Base-by-base conservation (phyloP, 2,888 invertebrate species). In the Apodemia duryi region DNA sequence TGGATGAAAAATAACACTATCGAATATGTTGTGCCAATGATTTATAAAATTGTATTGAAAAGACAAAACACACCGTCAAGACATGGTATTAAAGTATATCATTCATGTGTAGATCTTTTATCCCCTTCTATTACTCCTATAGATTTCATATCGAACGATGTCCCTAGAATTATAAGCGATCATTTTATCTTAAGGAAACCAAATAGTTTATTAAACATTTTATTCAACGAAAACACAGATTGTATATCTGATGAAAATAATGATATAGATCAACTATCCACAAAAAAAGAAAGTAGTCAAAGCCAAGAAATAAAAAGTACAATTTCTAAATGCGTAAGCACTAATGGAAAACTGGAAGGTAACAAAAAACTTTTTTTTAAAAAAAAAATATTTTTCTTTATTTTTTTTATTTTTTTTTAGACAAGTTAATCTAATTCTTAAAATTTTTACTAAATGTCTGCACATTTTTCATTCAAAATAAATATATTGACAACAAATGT, bases 41-140 rank as follows among this genome's bases (percentile, higher is more conserved):
- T 80, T 1, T 85, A 88, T 66, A 88, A 82, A 74, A 83, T 91
- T 29, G 77, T 85, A 69, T 63, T 91, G 0, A 85, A 76, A 71
- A 88, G 82, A 72, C 70, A 71, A 13, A 62, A 71, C 29, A 54
- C 28, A 54, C 54, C 29, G 29, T 66, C 73, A 60, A 62, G 69
- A 61, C 51, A 68, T n/a, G 71, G 77, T 63, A 21, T 66, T n/a
- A 85, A 82, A 71, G 75, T 77, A 1, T 90, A 88, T 71, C 82
- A 90, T 71, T 91, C 91, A 2, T 90, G 91, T 68, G 82, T 91
- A 13, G 91, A 90, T 74, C n/a, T 78, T 84, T 51, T 69, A 79
- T 21, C 70, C 73, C 21, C 67, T 71, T 11, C 75, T 74, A 41
- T 76, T 29, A 74, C 70, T 43, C 4, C 43, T 46, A 61, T 74